Evolutionary conservation across 2,888 invertebrate genomes (phyloP).

Genomic region (Globia sparganii): DNA sequence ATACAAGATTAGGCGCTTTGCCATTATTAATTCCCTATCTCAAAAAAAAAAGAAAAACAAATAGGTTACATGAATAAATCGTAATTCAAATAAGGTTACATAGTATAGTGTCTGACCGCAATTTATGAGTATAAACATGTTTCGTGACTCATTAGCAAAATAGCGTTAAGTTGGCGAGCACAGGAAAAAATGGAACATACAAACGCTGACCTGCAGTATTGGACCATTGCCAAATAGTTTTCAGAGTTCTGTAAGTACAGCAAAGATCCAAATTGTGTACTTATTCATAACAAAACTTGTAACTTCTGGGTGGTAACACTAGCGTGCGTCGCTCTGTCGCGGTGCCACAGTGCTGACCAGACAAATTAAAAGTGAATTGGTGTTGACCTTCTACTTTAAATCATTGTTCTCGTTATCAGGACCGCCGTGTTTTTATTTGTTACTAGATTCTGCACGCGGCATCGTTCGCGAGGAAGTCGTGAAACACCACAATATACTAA

Average conservation of each 20-base stretch:
- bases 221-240: constrained; percentile 70
- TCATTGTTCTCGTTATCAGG: constrained; percentile 1
- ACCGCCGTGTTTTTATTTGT: background rate
- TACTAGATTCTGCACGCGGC: background rate
- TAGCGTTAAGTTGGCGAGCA: constrained; percentile 60
- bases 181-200: constrained; percentile 68
- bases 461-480: background rate
- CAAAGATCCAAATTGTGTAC: constrained; percentile 12
- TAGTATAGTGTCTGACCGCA: constrained; percentile 35
- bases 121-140: constrained; percentile 45
- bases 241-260: constrained; percentile 37
- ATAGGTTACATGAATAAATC: background rate
- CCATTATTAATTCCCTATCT: background rate
- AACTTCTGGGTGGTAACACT: background rate
- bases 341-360: background rate
- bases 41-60: constrained; percentile 7
- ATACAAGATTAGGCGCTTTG: background rate
- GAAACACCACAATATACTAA: background rate
- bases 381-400: constrained; percentile 8
- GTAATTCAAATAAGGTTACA: constrained; percentile 24
- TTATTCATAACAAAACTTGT: constrained; percentile 13
- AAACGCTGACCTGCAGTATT: constrained; percentile 69
- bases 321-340: background rate
- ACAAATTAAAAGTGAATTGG: constrained; percentile 1
- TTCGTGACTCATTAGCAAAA: constrained; percentile 62